Conservation (phyloP, 2,888 invertebrate genomes). For the Hydrotaea cyrtoneurina region DNA sequence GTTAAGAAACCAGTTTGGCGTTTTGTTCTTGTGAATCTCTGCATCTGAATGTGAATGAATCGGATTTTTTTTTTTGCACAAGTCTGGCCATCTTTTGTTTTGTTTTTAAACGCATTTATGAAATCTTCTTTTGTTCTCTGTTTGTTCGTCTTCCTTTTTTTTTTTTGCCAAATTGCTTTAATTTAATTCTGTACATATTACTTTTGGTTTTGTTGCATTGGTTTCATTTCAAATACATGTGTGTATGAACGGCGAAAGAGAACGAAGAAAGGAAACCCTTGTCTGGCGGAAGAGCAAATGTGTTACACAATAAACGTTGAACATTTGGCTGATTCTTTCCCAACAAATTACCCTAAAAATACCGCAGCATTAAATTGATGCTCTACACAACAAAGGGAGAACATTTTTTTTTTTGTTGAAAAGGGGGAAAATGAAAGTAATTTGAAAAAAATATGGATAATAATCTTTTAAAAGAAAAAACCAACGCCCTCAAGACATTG, state of each 20-base stretch:
- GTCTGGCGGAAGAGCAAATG: no score
- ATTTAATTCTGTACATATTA: conserved; percentile 22
- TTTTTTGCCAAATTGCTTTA: conserved; percentile 23
- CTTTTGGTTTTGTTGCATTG: conserved; percentile 46
- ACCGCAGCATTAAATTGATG: conserved; percentile 9
- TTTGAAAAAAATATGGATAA: not conserved
- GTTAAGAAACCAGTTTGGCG: no score
- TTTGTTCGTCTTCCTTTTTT: not conserved
- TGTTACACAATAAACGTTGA: not conserved
- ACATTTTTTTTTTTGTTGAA: no score
- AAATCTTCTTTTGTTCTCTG: not conserved
- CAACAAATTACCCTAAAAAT: conserved; percentile 31
- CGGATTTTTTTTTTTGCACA: no score
- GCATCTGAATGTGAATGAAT: no score
- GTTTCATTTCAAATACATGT: conserved; percentile 26
- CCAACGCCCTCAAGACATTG: no score
- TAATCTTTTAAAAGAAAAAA: no score
- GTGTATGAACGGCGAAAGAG: no score
- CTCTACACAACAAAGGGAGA: not conserved
- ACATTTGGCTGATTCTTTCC: conserved; percentile 12
- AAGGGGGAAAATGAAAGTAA: not conserved
- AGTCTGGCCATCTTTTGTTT: no score
- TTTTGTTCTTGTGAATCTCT: no score
- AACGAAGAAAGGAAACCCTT: no score
- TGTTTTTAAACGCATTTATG: no score